Evolutionary conservation across 1,140 invertebrate genomes (phyloP).

Genomic region (Charaxes varanes): DNA sequence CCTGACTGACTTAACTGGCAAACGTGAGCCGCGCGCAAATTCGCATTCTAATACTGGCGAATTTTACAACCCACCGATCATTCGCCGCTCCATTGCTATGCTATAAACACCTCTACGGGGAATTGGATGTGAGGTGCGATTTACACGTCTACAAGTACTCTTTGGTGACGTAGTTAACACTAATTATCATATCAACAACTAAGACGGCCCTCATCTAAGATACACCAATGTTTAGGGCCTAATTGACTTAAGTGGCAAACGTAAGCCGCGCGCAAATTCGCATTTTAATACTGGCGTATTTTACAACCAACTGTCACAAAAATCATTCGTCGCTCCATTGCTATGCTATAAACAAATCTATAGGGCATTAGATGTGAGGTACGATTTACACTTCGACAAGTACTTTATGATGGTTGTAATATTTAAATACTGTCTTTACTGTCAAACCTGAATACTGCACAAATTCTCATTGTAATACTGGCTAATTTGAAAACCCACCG

Average conservation of each 20-base stretch:
- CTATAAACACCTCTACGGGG: conserved; percentile 3
- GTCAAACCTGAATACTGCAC: conserved; percentile 65
- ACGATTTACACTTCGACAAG: neutral
- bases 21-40: conserved; percentile 69
- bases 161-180: neutral
- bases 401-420: neutral
- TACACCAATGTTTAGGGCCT: too few relatives aligned
- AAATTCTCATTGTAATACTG: conserved; percentile 69
- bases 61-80: conserved; percentile 42
- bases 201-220: too few relatives aligned
- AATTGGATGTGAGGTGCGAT: neutral
- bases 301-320: conserved; percentile 42
- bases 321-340: conserved; percentile 20
- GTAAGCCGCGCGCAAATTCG: conserved; percentile 68
- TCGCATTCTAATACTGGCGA: conserved; percentile 66
- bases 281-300: conserved; percentile 67
- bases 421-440: conserved; percentile 72
- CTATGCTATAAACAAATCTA: conserved; percentile 6
- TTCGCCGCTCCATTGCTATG: conserved; percentile 17
- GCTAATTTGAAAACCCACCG: conserved; percentile 54
- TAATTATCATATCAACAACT: too few relatives aligned
- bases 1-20: conserved; percentile 72
- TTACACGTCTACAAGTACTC: neutral
- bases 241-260: conserved; percentile 71
- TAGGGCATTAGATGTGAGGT: neutral